A percentile compares a stretch with the other conserved stretches of the same genome.
These are phyloP conservation scores for Cyanistes caeruleus DNA, from an alignment of 2,113 vertebrate genomes.

Conservation along the genomic window DNA sequence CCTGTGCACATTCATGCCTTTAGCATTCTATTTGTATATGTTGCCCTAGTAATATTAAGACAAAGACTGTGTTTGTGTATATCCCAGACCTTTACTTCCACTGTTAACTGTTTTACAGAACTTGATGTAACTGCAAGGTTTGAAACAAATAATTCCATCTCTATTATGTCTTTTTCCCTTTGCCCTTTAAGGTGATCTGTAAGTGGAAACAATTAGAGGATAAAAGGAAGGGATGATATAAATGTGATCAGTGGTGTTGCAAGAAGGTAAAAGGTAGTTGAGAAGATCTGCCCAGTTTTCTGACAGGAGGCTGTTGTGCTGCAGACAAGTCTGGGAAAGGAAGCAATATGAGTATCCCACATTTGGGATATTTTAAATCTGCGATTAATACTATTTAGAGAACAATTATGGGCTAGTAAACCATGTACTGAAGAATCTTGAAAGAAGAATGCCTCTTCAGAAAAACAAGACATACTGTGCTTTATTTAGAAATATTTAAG, in stretches of 20 bases:
- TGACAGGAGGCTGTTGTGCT: not conserved
- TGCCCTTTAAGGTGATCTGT: not conserved
- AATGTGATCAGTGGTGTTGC: fast-evolving
- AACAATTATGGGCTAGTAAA: not conserved
- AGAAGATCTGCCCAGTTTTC: not conserved
- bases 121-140: not conserved
- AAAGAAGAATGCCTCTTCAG: not conserved
- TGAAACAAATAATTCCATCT: not conserved
- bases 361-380: not conserved
- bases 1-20: not conserved
- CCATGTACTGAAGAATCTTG: not conserved
- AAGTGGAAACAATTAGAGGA: not conserved
- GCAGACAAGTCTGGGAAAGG: not conserved
- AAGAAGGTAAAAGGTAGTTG: not conserved
- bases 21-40: not conserved
- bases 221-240: not conserved
- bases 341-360: not conserved
- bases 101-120: not conserved
- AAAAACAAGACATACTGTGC: not conserved
- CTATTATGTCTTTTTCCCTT: not conserved
- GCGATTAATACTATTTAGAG: not conserved
- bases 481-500: not conserved
- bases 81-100: not conserved
- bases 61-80: not conserved
- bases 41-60: not conserved